Evolutionary conservation across 2,888 invertebrate species (phyloP).

Genomic region (Trachelus stipa): DNA sequence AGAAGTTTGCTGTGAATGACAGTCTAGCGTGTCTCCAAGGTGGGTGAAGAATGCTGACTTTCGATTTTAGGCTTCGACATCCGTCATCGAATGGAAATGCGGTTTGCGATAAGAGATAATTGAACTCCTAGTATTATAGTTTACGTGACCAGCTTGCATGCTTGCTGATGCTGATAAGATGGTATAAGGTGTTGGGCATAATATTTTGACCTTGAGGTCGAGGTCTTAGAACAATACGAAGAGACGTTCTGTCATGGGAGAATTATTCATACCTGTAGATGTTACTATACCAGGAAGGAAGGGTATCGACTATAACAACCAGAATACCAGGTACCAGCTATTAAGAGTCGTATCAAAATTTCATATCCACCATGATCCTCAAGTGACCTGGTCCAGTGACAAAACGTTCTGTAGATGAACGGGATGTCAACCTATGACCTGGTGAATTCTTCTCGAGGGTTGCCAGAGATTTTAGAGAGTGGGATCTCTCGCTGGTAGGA

Average conservation of each 20-base stretch:
- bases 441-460: too few species aligned
- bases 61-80: conserved; percentile 35
- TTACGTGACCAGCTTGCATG: conserved; percentile 57
- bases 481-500: too few species aligned
- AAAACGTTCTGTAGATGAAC: background rate
- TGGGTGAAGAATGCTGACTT: conserved; percentile 60
- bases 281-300: too few species aligned
- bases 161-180: conserved; percentile 54
- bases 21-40: conserved; percentile 38
- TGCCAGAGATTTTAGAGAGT: too few species aligned
- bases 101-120: conserved; percentile 38
- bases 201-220: background rate
- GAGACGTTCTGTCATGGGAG: background rate
- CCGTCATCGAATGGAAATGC: conserved; percentile 35
- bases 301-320: too few species aligned
- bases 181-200: conserved; percentile 56
- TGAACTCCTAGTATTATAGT: conserved; percentile 50
- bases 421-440: too few species aligned
- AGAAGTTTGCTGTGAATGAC: background rate
- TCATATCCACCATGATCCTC: background rate
- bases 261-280: background rate
- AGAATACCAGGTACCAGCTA: background rate
- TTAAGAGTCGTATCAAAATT: background rate
- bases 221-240: background rate
- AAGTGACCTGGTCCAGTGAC: background rate